Conservation (phyloP, 2,797 vertebrate species). For the Staurois parvus region DNA sequence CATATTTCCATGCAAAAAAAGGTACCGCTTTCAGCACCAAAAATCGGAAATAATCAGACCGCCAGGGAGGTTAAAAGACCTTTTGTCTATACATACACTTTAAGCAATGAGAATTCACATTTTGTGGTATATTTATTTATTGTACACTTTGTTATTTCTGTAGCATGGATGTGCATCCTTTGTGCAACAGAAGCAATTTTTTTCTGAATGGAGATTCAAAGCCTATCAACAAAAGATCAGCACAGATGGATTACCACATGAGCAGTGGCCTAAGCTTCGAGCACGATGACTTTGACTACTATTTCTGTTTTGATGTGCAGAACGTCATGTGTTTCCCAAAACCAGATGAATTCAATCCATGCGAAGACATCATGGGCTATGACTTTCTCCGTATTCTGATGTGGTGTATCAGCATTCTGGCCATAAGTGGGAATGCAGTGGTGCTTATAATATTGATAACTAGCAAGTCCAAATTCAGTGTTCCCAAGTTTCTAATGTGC, state of each 20-base stretch:
- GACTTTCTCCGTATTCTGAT: constrained; percentile 85
- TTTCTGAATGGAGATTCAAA: constrained; percentile 60
- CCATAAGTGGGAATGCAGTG: constrained; percentile 84
- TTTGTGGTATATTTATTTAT: neutral
- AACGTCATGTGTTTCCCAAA: constrained; percentile 84
- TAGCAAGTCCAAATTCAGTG: constrained; percentile 89
- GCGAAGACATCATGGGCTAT: constrained; percentile 93
- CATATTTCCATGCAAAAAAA: too few species aligned
- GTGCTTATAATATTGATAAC: constrained; percentile 88
- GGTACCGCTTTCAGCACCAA: too few species aligned
- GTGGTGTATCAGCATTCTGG: constrained; percentile 91
- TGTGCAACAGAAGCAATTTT: constrained; percentile 78
- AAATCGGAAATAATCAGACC: too few species aligned
- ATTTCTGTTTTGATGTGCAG: constrained; percentile 80
- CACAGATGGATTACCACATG: constrained; percentile 67
- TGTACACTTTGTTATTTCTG: constrained; percentile 33
- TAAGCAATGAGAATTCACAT: too few species aligned
- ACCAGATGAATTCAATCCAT: constrained; percentile 92
- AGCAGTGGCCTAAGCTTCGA: constrained; percentile 64
- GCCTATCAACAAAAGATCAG: constrained; percentile 57
- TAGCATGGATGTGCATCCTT: constrained; percentile 77
- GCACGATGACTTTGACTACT: constrained; percentile 73
- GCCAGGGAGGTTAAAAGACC: too few species aligned
- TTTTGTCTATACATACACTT: too few species aligned
- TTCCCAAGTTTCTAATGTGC: constrained; percentile 97